Evolutionary conservation across 2,113 vertebrate genomes (phyloP), one percentile per base, ranked within the genome.

Genomic region (Felis chaus): DNA sequence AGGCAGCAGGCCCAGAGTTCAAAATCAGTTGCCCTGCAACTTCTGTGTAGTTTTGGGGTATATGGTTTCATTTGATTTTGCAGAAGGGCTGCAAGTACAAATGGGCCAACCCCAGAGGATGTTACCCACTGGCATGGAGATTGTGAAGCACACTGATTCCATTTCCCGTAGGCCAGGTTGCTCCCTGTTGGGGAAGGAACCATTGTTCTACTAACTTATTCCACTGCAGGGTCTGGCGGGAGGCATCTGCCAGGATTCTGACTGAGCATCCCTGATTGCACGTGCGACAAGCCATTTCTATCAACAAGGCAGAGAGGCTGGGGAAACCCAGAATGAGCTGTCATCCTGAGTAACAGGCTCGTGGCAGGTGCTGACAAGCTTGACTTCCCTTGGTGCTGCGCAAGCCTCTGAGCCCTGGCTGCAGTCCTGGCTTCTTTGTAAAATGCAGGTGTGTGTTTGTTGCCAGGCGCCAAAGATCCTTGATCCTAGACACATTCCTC

Each of bases 291-390:
- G 50, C 65, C 66, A 96, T 95, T 89, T 96, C 96, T 74, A 79
- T 95, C 92, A 93, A 61, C 41, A 84, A 63, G 48, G 45, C 33
- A 21, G 2, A 65, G 68, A 79, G 74, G 19, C 73, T 8, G 45
- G 88, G 90, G 73, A 96, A 96, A 74, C 48, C 84, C 68, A 41
- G 84, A 71, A 79, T 87, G 94, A 97, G 41, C 88, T 89, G 50
- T 98, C 87, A 74, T 81, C 50, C 39, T 69, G 80, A 94, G 90
- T 73, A 80, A 81, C 57, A 84, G 90, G 90, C 83, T 84, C 9
- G 33, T 89, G 94, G 80, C 83, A 79, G 76, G 95, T 92, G 79
- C 89, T 61, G 79, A 94, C 90, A 33, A 33, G 92, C 36, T n/a
- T 57, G 16, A 53, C 95, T 94, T 83, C 65, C 39, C 63, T 83